phyloP scores from a whole-genome alignment of 1,140 invertebrate genomes.

The Brachionus plicatilis region DNA sequence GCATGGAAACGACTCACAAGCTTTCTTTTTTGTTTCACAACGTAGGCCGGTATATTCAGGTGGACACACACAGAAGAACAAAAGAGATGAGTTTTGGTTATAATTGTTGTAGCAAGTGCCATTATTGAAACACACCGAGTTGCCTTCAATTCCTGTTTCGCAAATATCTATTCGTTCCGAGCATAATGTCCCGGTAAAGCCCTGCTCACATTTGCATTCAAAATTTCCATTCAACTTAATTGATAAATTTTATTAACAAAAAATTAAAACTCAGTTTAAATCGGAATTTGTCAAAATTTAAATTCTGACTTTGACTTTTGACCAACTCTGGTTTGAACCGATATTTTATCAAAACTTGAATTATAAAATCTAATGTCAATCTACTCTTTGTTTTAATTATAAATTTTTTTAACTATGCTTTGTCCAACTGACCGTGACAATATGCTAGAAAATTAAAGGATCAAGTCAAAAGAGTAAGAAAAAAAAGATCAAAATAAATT shows the following conservation, averaged over 20 bases:
- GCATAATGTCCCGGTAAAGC: slow-evolving; percentile 40
- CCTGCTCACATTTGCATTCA: slow-evolving; percentile 41
- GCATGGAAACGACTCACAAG: slow-evolving; percentile 69
- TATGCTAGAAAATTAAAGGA: too few species aligned
- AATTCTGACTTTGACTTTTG: too few species aligned
- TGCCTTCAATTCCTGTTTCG: slow-evolving; percentile 61
- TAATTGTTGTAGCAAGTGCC: neutral
- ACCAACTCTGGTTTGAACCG: too few species aligned
- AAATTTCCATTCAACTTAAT: slow-evolving; percentile 33
- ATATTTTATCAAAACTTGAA: too few species aligned
- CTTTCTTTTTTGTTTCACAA: slow-evolving; percentile 87
- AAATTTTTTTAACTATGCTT: too few species aligned
- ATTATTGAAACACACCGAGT: slow-evolving; percentile 41
- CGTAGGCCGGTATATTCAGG: slow-evolving; percentile 78
- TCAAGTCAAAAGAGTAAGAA: too few species aligned
- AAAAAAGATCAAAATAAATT: too few species aligned
- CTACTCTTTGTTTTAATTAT: too few species aligned
- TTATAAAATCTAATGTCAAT: too few species aligned
- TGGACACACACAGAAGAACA: slow-evolving; percentile 62
- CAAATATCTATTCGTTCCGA: neutral
- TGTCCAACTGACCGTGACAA: too few species aligned
- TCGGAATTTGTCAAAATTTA: too few species aligned
- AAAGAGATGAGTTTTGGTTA: slow-evolving; percentile 23
- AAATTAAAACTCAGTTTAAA: neutral
- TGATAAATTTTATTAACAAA: neutral